Base-by-base conservation (phyloP, 2,113 vertebrate species). In the Zapus hudsonius region DNA sequence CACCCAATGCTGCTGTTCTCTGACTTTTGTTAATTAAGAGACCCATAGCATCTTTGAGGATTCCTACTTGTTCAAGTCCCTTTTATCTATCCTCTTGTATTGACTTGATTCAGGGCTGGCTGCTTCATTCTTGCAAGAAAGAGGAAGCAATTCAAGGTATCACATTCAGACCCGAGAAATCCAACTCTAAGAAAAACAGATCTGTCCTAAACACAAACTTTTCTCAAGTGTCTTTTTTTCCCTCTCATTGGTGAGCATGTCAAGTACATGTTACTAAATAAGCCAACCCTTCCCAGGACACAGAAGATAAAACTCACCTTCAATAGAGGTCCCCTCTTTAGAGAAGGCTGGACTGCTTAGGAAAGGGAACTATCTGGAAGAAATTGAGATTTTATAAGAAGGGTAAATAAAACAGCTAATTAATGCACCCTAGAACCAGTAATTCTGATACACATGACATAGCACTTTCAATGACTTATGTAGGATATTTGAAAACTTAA, bases 191-290 rank as follows among this genome's bases (percentile, higher is more conserved):
- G 73, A 73, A 91, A 47, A 91, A 2, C 27, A 80, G 15, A 15
- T 52, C 63, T 69, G 11, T 72, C 29, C 61, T 64, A 44, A n/a
- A 55, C 66, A 84, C 84, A 83, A 40, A 31, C 12, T 17, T 94
- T 83, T 72, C 42, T 78, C 52, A 57, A 66, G 64, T 73, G 52
- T 13, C 23, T 84, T 87, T 91, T 91, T n/a, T 84, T 89, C n/a
- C n/a, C n/a, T 87, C 33, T 80, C 29, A 42, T 16, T 42, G 4
- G 15, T 40, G 7, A 78, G 72, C 84, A 91, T 91, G 47, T 73
- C 44, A 90, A 0, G 80, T 27, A 3, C 13, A 31, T n/a, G 5
- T 81, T 83, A 63, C 7, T 80, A 66, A 63, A 7, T 75, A 66
- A 81, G 44, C 33, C 19, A 47, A 12, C 66, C 20, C 7, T 27